Base-by-base conservation (phyloP, 2,888 invertebrate genomes). In the Drosophila paramelanica region DNA sequence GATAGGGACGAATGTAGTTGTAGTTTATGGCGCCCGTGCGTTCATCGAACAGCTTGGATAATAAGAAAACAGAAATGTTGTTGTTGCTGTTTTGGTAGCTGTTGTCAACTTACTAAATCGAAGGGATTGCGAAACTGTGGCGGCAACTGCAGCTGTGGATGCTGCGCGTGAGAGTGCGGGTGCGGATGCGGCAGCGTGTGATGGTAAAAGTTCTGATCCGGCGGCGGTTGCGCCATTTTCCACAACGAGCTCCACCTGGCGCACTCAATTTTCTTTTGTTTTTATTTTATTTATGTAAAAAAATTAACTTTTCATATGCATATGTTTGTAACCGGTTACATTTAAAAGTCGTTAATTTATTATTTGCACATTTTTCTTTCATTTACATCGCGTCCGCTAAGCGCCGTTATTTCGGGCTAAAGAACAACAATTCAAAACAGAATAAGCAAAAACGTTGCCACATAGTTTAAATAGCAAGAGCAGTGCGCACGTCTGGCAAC, bases 201-300 rank as follows among this genome's bases (percentile, higher is more conserved):
- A 67, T 83, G 86, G 50, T 86, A 89, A 75, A 77, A 86, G 49
- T 90, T 89, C 61, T 89, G 86, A 71, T 89, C 83, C 47, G 88
- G 86, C 73, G 89, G 86, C 86, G 77, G 82, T 73, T 87, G 89
- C 86, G 88, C 89, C 89, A 89, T 89, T 81, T 89, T 88, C 79
- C 72, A 60, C 64, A 69, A 66, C 52, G 57, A 47, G 38, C 62
- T 49, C 62, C 79, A 67, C 64, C 53, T 62, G 46, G 53, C 70
- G 53, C 70, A 52, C 47, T 52, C 46, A 57, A 45, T 52, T 49
- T 60, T 51, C 41, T 51, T 27, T 43, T 47, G 43, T 57, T 52
- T 61, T 71, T 67, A 43, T 52, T 55, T 70, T 36, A 14, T 36
- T 25, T 3, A 51, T 7, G 7, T 27, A 25, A 60, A 38, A 8